These are phyloP conservation scores for Campopleginae sp. DNA, from an alignment of 2,888 invertebrate species.

Conservation along the genomic window DNA sequence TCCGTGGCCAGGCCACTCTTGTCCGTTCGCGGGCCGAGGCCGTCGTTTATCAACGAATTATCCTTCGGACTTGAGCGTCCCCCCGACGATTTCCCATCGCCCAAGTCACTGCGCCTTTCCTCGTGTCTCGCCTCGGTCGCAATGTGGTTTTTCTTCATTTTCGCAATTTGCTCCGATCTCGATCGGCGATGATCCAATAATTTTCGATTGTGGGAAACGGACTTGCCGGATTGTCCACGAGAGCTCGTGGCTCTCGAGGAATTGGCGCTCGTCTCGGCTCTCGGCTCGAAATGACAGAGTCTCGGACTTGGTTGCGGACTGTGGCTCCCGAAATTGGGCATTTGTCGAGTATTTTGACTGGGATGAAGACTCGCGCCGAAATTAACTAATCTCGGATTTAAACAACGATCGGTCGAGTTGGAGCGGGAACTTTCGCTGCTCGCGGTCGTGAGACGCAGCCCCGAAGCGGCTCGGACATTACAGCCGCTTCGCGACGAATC, in stretches of 20 bases:
- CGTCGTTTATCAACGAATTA: slow-evolving; percentile 77
- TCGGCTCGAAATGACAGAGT: slow-evolving; percentile 80
- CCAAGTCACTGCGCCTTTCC: slow-evolving; percentile 29
- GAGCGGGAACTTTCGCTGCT: slow-evolving; percentile 82
- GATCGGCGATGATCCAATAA: slow-evolving; percentile 80
- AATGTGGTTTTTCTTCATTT: slow-evolving; percentile 73
- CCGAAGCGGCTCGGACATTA: slow-evolving; percentile 41
- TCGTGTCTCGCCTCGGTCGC: background rate
- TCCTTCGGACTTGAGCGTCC: slow-evolving; percentile 17
- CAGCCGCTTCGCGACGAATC: slow-evolving; percentile 60
- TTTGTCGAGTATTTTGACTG: slow-evolving; percentile 81
- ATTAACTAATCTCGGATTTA: slow-evolving; percentile 77
- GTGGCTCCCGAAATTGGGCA: slow-evolving; percentile 82
- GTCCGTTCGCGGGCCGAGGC: slow-evolving; percentile 81
- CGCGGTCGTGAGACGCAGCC: slow-evolving; percentile 67
- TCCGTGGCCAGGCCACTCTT: slow-evolving; percentile 78
- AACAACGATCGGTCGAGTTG: slow-evolving; percentile 81
- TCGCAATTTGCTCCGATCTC: slow-evolving; percentile 79
- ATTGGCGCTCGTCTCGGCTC: slow-evolving; percentile 61
- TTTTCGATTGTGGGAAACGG: slow-evolving; percentile 77
- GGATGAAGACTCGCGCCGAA: slow-evolving; percentile 81
- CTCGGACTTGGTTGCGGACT: slow-evolving; percentile 82
- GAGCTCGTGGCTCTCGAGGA: slow-evolving; percentile 62
- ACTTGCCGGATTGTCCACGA: slow-evolving; percentile 63
- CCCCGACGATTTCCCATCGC: background rate